A percentile compares a stretch with the other conserved stretches of the same genome.
Conservation (phyloP, 2,113 vertebrate genomes). For the Sinocyclocheilus rhinocerous region DNA sequence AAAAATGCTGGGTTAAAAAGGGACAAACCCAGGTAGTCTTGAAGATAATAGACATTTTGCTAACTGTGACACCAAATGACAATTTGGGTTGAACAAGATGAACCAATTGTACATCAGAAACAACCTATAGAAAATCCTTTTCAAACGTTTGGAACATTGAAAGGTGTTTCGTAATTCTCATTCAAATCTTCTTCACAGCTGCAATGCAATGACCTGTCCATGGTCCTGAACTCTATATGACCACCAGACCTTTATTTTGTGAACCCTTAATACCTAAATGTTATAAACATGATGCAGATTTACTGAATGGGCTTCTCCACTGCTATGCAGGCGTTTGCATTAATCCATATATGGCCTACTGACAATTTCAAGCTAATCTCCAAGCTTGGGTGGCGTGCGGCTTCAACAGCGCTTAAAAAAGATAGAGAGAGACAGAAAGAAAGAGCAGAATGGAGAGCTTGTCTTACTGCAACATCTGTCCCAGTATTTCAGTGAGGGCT, state of each 20-base stretch:
- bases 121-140: too few species aligned
- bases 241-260: not conserved
- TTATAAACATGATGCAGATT: conserved; percentile 35
- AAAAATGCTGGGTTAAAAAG: too few species aligned
- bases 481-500: conserved; percentile 60
- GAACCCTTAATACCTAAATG: not conserved
- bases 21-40: too few species aligned
- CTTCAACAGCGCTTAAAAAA: conserved; percentile 55
- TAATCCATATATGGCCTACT: conserved; percentile 44
- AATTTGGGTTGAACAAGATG: too few species aligned
- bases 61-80: too few species aligned
- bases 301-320: conserved; percentile 53
- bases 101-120: too few species aligned
- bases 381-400: conserved; percentile 13
- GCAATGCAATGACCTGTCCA: conserved; percentile 66
- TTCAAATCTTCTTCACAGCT: not conserved
- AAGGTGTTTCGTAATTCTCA: not conserved
- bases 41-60: too few species aligned
- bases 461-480: conserved; percentile 69
- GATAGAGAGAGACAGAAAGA: conserved; percentile 21
- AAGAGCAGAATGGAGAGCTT: conserved; percentile 64
- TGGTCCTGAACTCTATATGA: conserved; percentile 68
- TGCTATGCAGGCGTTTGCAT: conserved; percentile 14
- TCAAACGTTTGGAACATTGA: too few species aligned
- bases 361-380: conserved; percentile 51